Conservation (phyloP, 1,140 invertebrate genomes). For the Oscheius sp. region DNA sequence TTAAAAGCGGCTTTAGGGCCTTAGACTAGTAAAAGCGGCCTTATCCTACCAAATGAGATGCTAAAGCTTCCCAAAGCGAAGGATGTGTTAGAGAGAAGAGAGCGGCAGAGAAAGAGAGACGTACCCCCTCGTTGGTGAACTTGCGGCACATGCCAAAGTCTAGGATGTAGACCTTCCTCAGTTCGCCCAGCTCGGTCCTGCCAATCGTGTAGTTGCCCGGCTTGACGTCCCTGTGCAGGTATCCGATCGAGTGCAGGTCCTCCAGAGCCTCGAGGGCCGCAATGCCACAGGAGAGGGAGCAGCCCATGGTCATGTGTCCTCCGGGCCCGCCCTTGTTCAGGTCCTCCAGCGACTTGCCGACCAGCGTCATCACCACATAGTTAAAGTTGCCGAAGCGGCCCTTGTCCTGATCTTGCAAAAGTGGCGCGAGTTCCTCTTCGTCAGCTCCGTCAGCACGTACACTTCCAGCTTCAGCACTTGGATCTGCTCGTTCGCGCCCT, state of each 20-base stretch:
- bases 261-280: slow-evolving; percentile 34
- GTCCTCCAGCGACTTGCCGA: slow-evolving; percentile 23
- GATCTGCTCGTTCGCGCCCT: slow-evolving; percentile 14
- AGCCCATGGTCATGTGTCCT: slow-evolving; percentile 41
- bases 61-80: too few species aligned
- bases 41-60: too few species aligned
- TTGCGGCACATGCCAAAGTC: slow-evolving; percentile 31
- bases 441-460: slow-evolving; percentile 12
- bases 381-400: slow-evolving; percentile 19
- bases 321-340: slow-evolving; percentile 1
- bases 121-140: not conserved
- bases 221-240: slow-evolving; percentile 28
- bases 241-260: slow-evolving; percentile 27
- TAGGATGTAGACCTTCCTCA: slow-evolving; percentile 41
- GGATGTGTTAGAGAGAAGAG: too few species aligned
- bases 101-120: not conserved
- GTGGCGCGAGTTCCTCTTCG: slow-evolving; percentile 4
- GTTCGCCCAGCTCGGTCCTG: slow-evolving; percentile 41
- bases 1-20: too few species aligned
- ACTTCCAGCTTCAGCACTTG: slow-evolving; percentile 26
- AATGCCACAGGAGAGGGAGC: slow-evolving; percentile 45
- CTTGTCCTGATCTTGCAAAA: slow-evolving; percentile 24
- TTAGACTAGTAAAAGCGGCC: too few species aligned
- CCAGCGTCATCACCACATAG: slow-evolving; percentile 23
- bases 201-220: slow-evolving; percentile 47